Base-by-base conservation (phyloP, 1,140 invertebrate species). In the Acarapis woodi region DNA sequence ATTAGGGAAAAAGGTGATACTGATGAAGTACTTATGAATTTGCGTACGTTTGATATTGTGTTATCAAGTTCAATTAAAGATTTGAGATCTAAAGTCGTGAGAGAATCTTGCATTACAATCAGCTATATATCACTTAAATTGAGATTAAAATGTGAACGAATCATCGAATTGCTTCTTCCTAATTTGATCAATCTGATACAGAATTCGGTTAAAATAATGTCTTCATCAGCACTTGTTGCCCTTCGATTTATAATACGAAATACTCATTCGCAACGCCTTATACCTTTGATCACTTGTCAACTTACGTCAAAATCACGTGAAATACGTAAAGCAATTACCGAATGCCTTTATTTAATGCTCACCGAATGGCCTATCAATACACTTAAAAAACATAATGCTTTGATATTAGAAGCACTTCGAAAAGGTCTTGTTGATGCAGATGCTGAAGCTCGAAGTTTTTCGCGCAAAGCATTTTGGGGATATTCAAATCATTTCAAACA, bases 121-220 rank as follows among this genome's bases (percentile, higher is more conserved):
- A 80, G 83, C 9, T 42, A 33, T 41, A 24, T 40, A 20, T 47
- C 37, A 32, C 29, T 32, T 15, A 34, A 42, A 32, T 14, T 35
- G 18, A 36, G 39, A 36, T 32, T 35, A 6, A 40, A 37, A 16
- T 88, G 85, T 47, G 82, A 88, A 42, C 68, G 68, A 53, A 75
- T 83, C 55, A 71, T 72, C 16, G 71, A 85, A 51, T 62, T 66
- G 38, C 62, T 90, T 30, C 52, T 94, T 26, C 70, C 71, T 35
- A 66, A 68, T 41, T 55, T 94, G 18, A 79, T 94, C 47, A 75
- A 73, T 52, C 64, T 94, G 31, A 80, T 93, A 53, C 79, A 78
- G 49, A 96, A 94, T 58, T 80, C 77, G 49, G 85, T 82, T 44
- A 94, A 94, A 65, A 71, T 94, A 37, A 80, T 94, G 58, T 74